phyloP scores from a whole-genome alignment of 2,113 vertebrate genomes.

The Platichthys flesus region DNA sequence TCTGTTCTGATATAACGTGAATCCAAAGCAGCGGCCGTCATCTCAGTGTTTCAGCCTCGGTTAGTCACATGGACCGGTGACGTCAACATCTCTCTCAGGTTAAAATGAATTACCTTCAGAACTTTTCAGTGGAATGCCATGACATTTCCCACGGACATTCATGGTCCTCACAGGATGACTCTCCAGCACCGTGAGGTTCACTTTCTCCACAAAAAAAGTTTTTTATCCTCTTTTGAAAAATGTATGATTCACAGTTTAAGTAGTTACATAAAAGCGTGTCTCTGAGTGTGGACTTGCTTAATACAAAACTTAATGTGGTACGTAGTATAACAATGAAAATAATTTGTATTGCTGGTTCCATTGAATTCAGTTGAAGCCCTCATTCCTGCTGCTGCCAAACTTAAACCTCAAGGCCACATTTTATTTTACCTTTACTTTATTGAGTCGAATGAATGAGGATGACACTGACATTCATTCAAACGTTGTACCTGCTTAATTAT shows the following conservation, averaged over 20 bases:
- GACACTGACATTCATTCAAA: not conserved
- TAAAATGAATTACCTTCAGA: not conserved
- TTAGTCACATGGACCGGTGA: not conserved
- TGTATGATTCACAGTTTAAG: too few relatives aligned
- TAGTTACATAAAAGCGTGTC: too few relatives aligned
- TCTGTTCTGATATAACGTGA: not conserved
- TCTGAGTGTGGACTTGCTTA: too few relatives aligned
- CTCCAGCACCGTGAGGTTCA: too few relatives aligned
- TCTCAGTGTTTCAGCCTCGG: not conserved
- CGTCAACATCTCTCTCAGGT: not conserved
- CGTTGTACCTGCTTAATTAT: not conserved
- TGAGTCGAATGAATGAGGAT: not conserved
- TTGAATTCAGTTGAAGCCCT: not conserved
- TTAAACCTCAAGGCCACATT: not conserved
- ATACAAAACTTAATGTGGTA: too few relatives aligned
- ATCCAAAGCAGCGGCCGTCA: not conserved
- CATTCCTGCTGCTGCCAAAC: not conserved
- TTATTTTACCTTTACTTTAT: not conserved
- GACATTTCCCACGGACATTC: not conserved
- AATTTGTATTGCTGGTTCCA: not conserved
- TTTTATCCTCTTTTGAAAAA: too few relatives aligned
- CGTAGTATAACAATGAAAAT: too few relatives aligned
- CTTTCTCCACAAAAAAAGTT: too few relatives aligned
- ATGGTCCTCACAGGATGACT: not conserved
- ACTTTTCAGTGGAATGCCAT: too few relatives aligned